Evolutionary conservation across 2,797 vertebrate genomes (phyloP).

Genomic region (Microcaecilia unicolor): DNA sequence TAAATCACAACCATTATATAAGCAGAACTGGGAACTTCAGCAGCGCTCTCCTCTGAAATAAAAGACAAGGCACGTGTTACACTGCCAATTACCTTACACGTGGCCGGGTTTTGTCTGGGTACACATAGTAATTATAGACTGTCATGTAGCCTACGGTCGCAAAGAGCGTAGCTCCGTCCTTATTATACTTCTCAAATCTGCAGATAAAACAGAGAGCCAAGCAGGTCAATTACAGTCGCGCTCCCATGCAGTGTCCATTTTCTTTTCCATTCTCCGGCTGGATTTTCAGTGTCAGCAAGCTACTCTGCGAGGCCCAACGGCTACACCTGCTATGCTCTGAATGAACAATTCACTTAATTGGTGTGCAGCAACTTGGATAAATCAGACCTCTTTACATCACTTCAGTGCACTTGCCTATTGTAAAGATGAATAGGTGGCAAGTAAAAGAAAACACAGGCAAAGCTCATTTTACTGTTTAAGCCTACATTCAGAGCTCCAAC

Average conservation of each 20-base stretch:
- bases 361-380: conserved; percentile 97
- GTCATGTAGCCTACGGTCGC: conserved; percentile 99
- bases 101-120: conserved; percentile 99
- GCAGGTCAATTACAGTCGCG: conserved; percentile 98
- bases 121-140: conserved; percentile 99
- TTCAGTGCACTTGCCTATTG: conserved; percentile 98
- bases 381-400: conserved; percentile 98
- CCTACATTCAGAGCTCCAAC: conserved; percentile 94
- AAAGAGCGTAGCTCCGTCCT: conserved; percentile 97
- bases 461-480: conserved; percentile 99
- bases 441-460: conserved; percentile 99
- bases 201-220: conserved; percentile 97
- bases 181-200: conserved; percentile 99
- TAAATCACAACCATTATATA: conserved; percentile 61
- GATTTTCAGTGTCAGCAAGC: conserved; percentile 82
- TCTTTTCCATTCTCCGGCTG: conserved; percentile 73
- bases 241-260: conserved; percentile 94
- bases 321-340: conserved; percentile 99
- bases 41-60: conserved; percentile 70
- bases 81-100: conserved; percentile 98
- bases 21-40: conserved; percentile 68
- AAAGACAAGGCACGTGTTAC: conserved; percentile 91
- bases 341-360: conserved; percentile 99
- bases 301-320: conserved; percentile 84
- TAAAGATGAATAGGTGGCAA: conserved; percentile 96